Evolutionary conservation across 2,888 invertebrate species (phyloP), one percentile per base, ranked within the genome.

Genomic region (Yponomeuta sedellus): DNA sequence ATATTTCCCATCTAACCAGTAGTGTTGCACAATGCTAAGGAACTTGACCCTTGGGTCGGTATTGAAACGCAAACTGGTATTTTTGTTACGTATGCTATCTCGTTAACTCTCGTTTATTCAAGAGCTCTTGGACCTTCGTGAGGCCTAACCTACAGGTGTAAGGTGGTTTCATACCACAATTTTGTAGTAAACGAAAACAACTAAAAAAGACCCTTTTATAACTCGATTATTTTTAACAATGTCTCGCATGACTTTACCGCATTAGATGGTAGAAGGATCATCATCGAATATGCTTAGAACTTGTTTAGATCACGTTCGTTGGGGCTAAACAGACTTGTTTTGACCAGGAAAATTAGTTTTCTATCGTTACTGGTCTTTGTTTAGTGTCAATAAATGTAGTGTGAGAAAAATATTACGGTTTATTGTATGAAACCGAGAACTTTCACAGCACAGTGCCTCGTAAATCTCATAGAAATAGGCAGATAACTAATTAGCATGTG

Each of bases 41-140:
- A 65, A 64, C 58, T 66, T 64, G 44, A 66, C 64, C 64, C 63
- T 16, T 25, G 19, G 63, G 44, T 61, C 58, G 59, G 22, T 44
- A 66, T 64, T 66, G 64, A 66, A 64, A 66, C 25, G 10, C 28
- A 59, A 59, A 66, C 58, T 44, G 59, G 59, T 64, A 59, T 57
- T 58, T 64, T 64, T 19, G 62, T 39, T 62, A 62, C 39, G 62
- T 59, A 25, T 22, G 44, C 44, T 12, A 52, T 52, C 44, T 52
- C 44, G 44, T 52, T 52, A 16, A 52, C 16, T 52, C 44, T 52
- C 12, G 44, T 52, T 52, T 52, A 52, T 52, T 12, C 16, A 12
- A 52, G 12, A 52, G 44, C 44, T 16, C 16, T 52, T 52, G 16
- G 16, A 52, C 16, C 44, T 52, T 52, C 16, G 12, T 16, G 10